Base-by-base conservation (phyloP, 1,140 invertebrate genomes). In the Samia ricini region DNA sequence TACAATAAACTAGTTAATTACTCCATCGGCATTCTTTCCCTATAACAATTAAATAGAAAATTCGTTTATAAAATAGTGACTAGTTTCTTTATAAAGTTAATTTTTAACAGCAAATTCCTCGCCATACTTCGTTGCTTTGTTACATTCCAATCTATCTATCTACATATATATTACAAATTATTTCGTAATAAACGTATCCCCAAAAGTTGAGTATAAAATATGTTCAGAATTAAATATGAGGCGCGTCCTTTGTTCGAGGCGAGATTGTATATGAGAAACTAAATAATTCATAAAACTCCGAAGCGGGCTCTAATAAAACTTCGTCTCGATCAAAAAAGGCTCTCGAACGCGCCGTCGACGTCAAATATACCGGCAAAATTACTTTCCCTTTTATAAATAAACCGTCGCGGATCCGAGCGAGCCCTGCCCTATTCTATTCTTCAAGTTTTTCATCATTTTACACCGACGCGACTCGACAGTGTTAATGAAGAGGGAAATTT, bases 371-470 rank as follows among this genome's bases (percentile, higher is more conserved):
- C 22, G 10, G 52, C 15, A 2, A 22, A 55, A 23, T 55, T 23
- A 52, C 50, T 52, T 42, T 42, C 50, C n/a, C 50, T 3, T 55
- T 55, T 23, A 55, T 23, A 55, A 55, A 23, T 22, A 21, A 55
- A n/a, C 52, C 52, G 22, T 52, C 5, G 52, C 52, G 24, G 22
- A 55, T 55, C 50, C 50, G 7, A 19, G 18, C 19, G 19, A 2
- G 5, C 50, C 19, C 50, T 5, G 18, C n/a, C 50, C 8, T 19
- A 22, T 19, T 20, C 52, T 42, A 55, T 55, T 55, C 21, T 55
- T 55, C 52, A 22, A 55, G 10, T 23, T 55, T 55, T 55, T 55
- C 52, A 52, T 52, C 50, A 55, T 55, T 55, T 54, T 24, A 55
- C 19, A 55, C 50, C 50, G 15, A 55, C 20, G n/a, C n/a, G n/a